Evolutionary conservation across 2,113 vertebrate species (phyloP), one percentile per base, ranked within the genome.

Genomic region (Coreoperca whiteheadi): DNA sequence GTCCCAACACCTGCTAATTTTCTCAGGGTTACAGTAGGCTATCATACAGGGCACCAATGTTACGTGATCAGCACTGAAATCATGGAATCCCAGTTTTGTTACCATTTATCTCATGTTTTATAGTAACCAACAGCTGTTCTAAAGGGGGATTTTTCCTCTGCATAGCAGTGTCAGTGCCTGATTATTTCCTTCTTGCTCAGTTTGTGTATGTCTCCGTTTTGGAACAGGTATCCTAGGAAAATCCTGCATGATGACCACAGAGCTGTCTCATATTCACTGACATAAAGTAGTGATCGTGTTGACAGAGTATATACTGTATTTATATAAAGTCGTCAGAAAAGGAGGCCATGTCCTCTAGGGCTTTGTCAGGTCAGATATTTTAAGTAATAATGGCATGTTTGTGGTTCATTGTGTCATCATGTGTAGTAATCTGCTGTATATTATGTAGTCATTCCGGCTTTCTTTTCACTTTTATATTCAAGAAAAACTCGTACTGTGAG

Each of bases 181-280:
- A 67, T 74, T 87, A 81, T 88, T 91, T 82, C 83, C 74, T 59
- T 76, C 70, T 65, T 51, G 54, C 74, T 83, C 71, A 68, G 66
- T 79, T 77, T 84, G 43, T 82, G 72, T 88, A n/a, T 68, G 83
- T 85, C 65, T 87, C 75, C 25, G 37, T 86, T 86, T 86, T 89
- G 86, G 87, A 91, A 72, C 73, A 90, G 74, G 88, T 87, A 88
- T 87, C 85, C 65, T 83, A 54, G 89, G 88, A 92, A 92, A 93
- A 74, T 75, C 32, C 75, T 56, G 71, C 69, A 56, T 48, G 48
- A 82, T 84, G 67, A 85, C 75, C 48, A 74, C 73, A 83, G 61
- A 79, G 48, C n/a, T 66, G 57, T 75, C 74, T 89, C 74, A 66
- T 63, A 60, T 68, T 81, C 39, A 74, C 41, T 74, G 67, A 71